These are phyloP conservation scores for Leptoteleia sp. DNA, from an alignment of 1,140 invertebrate genomes.

Conservation along the genomic window DNA sequence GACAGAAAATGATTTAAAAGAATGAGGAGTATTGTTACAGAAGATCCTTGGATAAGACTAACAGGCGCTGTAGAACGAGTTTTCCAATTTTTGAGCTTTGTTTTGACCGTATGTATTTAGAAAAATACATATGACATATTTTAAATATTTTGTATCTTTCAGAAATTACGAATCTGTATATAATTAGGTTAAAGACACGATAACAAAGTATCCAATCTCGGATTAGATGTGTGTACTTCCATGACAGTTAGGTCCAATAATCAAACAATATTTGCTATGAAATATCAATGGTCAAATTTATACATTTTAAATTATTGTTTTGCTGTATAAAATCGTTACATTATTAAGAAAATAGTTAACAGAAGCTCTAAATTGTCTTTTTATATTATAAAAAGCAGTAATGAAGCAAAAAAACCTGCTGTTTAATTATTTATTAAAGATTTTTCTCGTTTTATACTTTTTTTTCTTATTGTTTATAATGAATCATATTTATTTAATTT, in stretches of 20 bases:
- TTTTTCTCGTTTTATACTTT: conserved; percentile 11
- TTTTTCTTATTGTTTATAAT: conserved; percentile 18
- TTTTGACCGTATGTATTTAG: conserved; percentile 23
- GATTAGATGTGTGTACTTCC: conserved; percentile 53
- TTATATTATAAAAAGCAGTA: no score
- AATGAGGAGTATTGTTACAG: neutral
- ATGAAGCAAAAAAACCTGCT: no score
- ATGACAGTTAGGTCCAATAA: conserved; percentile 32
- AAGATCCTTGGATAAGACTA: neutral
- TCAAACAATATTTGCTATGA: no score
- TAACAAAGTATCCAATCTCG: conserved; percentile 19
- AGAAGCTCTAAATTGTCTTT: no score
- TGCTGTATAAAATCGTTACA: no score
- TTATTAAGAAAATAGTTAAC: no score
- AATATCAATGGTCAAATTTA: no score
- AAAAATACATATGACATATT: conserved; percentile 24
- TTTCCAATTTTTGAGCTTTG: conserved; percentile 41
- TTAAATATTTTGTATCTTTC: conserved; percentile 36
- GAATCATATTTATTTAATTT: no score
- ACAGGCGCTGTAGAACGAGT: conserved; percentile 12
- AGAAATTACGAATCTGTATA: conserved; percentile 40
- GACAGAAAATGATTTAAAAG: conserved; percentile 2
- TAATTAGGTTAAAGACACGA: conserved; percentile 40
- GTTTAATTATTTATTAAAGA: no score
- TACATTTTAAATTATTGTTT: no score